phyloP scores from a whole-genome alignment of 2,888 invertebrate genomes.

The Nephrotoma appendiculata region DNA sequence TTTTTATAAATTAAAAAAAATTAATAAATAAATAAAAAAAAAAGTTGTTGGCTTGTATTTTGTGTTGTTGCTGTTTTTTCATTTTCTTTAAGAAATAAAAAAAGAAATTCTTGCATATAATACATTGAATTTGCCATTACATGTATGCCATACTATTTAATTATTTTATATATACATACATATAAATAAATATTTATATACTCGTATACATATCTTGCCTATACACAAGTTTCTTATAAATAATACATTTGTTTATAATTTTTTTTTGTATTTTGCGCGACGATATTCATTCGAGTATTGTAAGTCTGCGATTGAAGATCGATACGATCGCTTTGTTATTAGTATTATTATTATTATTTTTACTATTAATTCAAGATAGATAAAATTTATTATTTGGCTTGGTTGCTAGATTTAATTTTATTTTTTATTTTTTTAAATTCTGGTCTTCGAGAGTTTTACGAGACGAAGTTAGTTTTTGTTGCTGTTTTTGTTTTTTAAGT shows the following conservation, averaged over 20 bases:
- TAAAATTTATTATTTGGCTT: background rate
- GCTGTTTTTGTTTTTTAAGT: background rate
- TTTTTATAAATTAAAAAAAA: background rate
- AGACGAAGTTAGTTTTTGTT: background rate
- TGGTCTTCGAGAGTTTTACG: background rate
- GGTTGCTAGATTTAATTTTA: background rate
- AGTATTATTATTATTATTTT: background rate
- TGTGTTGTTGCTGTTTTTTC: background rate
- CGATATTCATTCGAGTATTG: conserved; percentile 10
- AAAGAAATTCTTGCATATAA: background rate
- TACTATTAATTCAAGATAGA: background rate
- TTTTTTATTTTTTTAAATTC: background rate
- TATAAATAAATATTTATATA: background rate
- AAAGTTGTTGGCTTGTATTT: background rate
- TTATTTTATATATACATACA: background rate
- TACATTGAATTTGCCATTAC: background rate
- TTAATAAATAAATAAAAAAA: background rate
- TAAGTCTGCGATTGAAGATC: conserved; percentile 9
- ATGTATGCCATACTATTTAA: background rate
- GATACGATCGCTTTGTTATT: background rate
- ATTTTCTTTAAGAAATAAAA: background rate
- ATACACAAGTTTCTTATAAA: background rate
- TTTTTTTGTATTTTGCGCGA: background rate
- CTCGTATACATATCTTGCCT: background rate
- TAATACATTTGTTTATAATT: background rate